Conservation (phyloP, 1,140 invertebrate species). For the Brachionus rotundiformis region DNA sequence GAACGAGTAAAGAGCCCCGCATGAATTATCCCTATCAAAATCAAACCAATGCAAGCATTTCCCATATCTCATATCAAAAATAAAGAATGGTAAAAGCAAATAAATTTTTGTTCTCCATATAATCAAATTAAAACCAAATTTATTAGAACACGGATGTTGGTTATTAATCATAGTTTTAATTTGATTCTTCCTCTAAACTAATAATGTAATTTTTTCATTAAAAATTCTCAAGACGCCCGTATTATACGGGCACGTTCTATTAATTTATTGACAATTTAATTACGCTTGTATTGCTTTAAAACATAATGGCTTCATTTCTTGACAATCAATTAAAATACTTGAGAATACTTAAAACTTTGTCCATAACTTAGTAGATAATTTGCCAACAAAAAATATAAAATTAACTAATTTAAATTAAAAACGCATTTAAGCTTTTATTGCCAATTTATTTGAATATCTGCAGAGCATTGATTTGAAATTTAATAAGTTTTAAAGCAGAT, state of each 20-base stretch:
- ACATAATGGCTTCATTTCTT: background rate
- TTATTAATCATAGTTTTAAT: constrained; percentile 13
- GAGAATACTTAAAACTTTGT: background rate
- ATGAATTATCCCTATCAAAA: constrained; percentile 18
- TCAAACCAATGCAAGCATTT: too few relatives aligned
- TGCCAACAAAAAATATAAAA: too few relatives aligned
- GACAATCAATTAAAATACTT: background rate
- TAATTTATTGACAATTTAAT: background rate
- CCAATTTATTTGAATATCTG: background rate
- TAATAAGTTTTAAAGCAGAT: background rate
- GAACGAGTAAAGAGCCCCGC: background rate
- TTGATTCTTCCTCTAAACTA: background rate
- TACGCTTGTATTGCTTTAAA: background rate
- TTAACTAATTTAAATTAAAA: too few relatives aligned
- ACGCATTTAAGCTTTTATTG: background rate
- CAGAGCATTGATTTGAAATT: background rate
- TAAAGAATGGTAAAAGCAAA: too few relatives aligned
- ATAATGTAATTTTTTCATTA: background rate
- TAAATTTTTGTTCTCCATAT: background rate
- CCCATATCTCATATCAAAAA: too few relatives aligned
- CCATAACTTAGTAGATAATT: background rate
- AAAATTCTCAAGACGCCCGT: background rate
- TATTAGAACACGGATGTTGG: background rate
- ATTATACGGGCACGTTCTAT: background rate
- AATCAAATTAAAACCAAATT: background rate